phyloP scores from a whole-genome alignment of 2,113 vertebrate genomes.

The Hemicordylus capensis region DNA sequence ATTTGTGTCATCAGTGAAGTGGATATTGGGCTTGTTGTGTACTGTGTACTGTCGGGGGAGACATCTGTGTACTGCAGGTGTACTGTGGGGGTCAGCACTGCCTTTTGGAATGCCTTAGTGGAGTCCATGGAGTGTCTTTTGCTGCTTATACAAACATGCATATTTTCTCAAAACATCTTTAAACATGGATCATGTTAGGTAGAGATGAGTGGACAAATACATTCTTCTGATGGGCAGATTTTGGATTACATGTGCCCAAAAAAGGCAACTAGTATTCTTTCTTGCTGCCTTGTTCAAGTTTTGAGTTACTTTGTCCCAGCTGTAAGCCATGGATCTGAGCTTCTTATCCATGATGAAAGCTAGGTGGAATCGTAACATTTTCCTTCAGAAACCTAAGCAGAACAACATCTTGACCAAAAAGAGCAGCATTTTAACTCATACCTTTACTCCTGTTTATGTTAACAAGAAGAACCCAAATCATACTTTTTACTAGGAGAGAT shows the following conservation, averaged over 20 bases:
- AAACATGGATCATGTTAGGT: background rate
- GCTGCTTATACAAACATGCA: background rate
- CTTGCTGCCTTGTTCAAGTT: background rate
- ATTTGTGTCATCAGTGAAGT: background rate
- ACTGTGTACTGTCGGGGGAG: too few relatives aligned
- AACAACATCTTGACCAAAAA: background rate
- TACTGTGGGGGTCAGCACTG: too few relatives aligned
- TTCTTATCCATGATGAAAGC: slow-evolving; percentile 6
- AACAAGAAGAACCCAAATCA: slow-evolving; percentile 34
- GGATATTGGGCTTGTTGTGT: slow-evolving; percentile 26
- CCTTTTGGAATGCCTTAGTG: too few relatives aligned
- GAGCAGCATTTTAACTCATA: background rate
- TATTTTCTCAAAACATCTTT: background rate
- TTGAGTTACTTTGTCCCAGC: background rate
- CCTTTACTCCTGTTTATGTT: background rate
- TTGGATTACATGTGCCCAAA: background rate
- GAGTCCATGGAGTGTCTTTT: background rate
- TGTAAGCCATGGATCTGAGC: slow-evolving; percentile 1
- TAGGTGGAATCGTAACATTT: background rate
- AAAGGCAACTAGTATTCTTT: slow-evolving; percentile 1
- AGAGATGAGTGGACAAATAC: background rate
- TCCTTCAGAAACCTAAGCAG: background rate
- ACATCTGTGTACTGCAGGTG: too few relatives aligned
- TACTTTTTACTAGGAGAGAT: slow-evolving; percentile 4
- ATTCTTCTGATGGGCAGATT: background rate